Evolutionary conservation across 2,113 vertebrate species (phyloP).

Genomic region (Nerophis ophidion): DNA sequence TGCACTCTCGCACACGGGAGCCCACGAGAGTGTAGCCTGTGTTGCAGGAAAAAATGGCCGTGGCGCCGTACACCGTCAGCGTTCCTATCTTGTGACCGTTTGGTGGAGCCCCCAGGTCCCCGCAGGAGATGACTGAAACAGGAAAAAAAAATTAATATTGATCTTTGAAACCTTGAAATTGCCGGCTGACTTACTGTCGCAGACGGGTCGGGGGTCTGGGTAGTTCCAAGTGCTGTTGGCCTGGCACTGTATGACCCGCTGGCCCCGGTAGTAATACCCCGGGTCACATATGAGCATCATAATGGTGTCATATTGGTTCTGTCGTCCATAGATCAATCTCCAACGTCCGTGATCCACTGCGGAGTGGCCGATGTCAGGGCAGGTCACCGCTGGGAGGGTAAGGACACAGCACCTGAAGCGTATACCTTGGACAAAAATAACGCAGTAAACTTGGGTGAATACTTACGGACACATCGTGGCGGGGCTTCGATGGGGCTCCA

Average conservation of each 20-base stretch:
- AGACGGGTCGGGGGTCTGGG: slow-evolving; percentile 81
- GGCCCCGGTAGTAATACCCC: slow-evolving; percentile 92
- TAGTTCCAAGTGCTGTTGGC: slow-evolving; percentile 90
- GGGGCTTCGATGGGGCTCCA: slow-evolving; percentile 87
- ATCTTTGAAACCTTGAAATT: not conserved
- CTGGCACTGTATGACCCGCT: slow-evolving; percentile 87
- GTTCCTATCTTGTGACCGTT: slow-evolving; percentile 96
- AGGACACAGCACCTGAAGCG: not conserved
- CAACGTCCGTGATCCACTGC: slow-evolving; percentile 89
- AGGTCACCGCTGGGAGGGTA: slow-evolving; percentile 78
- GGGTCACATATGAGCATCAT: slow-evolving; percentile 96
- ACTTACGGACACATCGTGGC: slow-evolving; percentile 84
- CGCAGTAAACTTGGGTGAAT: not conserved
- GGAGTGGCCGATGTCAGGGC: slow-evolving; percentile 84
- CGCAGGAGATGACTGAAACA: slow-evolving; percentile 89
- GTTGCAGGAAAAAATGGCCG: slow-evolving; percentile 97
- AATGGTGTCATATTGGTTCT: slow-evolving; percentile 89
- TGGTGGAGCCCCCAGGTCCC: slow-evolving; percentile 85
- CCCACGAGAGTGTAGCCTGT: slow-evolving; percentile 93
- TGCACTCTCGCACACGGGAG: slow-evolving; percentile 90
- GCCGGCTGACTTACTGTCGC: slow-evolving; percentile 80
- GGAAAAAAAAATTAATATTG: not conserved
- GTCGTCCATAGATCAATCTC: slow-evolving; percentile 88
- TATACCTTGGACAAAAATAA: not conserved
- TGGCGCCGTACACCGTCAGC: slow-evolving; percentile 84